Percentiles rank a stretch among this genome's conserved stretches.
phyloP scores from a whole-genome alignment of 2,888 invertebrate genomes.

The Trachelus tabidus region DNA sequence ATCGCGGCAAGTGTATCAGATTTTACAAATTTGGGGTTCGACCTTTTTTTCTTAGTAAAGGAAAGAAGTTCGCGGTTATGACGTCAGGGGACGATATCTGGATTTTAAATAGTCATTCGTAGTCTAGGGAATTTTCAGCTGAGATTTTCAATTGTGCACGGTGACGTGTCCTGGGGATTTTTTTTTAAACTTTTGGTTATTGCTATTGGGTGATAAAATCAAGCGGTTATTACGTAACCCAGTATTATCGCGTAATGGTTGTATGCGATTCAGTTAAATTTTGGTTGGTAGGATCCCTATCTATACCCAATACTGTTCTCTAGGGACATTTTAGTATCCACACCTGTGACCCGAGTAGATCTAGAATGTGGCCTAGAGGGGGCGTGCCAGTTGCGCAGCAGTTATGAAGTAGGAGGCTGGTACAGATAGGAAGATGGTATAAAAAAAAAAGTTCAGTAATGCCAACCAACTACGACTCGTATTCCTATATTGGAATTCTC shows the following conservation, averaged over 20 bases:
- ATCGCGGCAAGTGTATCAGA: not conserved
- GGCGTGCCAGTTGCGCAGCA: not conserved
- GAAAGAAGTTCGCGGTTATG: not conserved
- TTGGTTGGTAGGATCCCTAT: not conserved
- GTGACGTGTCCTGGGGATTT: not conserved
- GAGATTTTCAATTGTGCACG: not conserved
- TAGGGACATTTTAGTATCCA: not conserved
- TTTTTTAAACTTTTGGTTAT: not conserved
- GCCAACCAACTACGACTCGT: not conserved
- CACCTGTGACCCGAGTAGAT: not conserved
- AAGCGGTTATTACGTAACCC: not conserved
- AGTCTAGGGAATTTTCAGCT: too few species aligned
- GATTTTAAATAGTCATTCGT: too few species aligned
- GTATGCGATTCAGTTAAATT: not conserved
- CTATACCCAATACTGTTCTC: not conserved
- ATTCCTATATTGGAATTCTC: constrained; percentile 42
- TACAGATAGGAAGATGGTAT: not conserved
- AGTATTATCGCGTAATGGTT: not conserved
- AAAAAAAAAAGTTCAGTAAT: not conserved
- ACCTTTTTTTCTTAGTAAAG: not conserved
- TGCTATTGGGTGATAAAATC: not conserved
- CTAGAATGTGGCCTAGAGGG: not conserved
- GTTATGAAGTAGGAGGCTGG: not conserved
- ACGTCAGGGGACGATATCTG: too few species aligned
- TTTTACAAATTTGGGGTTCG: not conserved